Base-by-base conservation (phyloP, 2,113 vertebrate species). In the Ariopsis seemanni region DNA sequence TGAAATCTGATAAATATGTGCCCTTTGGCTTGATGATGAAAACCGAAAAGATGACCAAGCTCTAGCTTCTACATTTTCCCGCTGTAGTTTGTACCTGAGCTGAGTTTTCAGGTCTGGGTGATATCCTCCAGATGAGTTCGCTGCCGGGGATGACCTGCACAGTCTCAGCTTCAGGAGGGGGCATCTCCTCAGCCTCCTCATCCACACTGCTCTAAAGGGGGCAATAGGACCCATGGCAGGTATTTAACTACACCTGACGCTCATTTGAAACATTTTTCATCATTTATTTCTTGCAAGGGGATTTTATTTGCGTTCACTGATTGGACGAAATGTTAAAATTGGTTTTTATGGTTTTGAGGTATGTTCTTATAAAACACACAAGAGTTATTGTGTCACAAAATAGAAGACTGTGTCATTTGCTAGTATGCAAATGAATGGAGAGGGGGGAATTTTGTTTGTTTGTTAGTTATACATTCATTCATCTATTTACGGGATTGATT, bases 81-180 rank as follows among this genome's bases (percentile, higher is more conserved):
- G 6, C 42, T 14, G 20, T 27, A 74, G 69, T 17, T 50, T 50
- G 9, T 48, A 99, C 98, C 97, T 98, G 96, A 52, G 96, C 92
- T 0, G 98, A 99, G 90, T 99, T 98, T 7, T 96, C 93, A n/a
- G 98, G 98, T 85, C 98, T 95, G 2, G 98, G 98, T 11, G 95
- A 95, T 94, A 99, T 98, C 91, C 96, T 97, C 98, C 98, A 99
- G 27, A 99, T 93, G 88, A 99, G 96, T 86, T 96, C 93, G 57
- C 98, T 99, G 77, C 98, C 97, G 1, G 97, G 97, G 91, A 99
- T 97, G 82, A 99, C 95, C 60, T 94, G 96, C 7, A 99, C 97
- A 0, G 97, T 97, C 90, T 99, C 98, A 0, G 96, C 96, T n/a
- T 99, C 97, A 22, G 97, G 96, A 91, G 96, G 86, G 0, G 98